These are phyloP conservation scores for Corydoras sp. DNA, from an alignment of 2,113 vertebrate genomes.

Conservation along the genomic window DNA sequence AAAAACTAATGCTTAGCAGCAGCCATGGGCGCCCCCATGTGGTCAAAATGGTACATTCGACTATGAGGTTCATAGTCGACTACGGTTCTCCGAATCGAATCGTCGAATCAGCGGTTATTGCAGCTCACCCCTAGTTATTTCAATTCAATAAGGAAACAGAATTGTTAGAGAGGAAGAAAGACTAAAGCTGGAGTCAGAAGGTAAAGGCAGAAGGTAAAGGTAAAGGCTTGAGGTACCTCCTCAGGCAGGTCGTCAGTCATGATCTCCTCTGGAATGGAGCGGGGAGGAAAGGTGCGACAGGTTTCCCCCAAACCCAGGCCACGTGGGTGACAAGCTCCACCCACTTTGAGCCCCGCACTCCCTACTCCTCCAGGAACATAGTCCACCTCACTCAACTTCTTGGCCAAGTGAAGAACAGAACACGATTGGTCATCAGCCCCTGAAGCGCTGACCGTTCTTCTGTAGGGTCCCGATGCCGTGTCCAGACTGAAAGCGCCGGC, in stretches of 20 bases:
- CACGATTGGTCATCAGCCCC: conserved; percentile 84
- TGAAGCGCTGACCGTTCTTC: conserved; percentile 40
- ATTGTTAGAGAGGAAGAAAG: neutral
- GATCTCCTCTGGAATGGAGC: conserved; percentile 82
- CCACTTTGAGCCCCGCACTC: conserved; percentile 43
- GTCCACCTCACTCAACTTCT: conserved; percentile 88
- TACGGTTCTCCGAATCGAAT: no score
- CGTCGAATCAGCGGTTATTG: no score
- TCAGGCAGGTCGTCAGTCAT: conserved; percentile 87
- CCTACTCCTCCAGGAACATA: conserved; percentile 65
- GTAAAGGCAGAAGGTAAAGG: neutral
- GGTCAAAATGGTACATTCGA: no score
- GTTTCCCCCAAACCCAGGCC: conserved; percentile 64
- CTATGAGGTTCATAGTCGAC: no score
- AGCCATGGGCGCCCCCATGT: no score
- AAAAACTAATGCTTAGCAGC: no score
- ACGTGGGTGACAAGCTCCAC: conserved; percentile 43
- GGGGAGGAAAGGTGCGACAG: conserved; percentile 80
- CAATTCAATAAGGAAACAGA: neutral
- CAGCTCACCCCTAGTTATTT: no score
- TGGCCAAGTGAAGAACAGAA: conserved; percentile 94
- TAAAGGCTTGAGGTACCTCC: conserved; percentile 68
- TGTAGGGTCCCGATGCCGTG: conserved; percentile 32
- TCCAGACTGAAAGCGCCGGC: conserved; percentile 59
- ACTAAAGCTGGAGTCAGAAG: neutral